Base-by-base conservation (phyloP, 1,140 invertebrate species). In the Chymomyza costata region DNA sequence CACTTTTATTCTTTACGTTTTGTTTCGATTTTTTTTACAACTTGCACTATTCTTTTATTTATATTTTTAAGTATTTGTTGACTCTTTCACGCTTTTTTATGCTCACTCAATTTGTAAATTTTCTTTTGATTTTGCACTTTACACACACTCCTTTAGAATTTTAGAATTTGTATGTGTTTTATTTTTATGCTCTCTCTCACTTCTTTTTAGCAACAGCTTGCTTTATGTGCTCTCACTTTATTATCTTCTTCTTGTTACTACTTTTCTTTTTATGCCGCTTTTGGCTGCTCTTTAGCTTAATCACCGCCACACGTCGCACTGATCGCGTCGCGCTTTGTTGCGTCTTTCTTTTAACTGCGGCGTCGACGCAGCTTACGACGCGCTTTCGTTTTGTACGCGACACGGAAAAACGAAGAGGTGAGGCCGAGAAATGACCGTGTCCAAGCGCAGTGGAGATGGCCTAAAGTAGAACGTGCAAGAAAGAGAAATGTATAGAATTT, bases 381-480 rank as follows among this genome's bases (percentile, higher is more conserved):
- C 57, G 71, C 66, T 76, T 76, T 78, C 57, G 71, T 63, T 78
- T 65, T 65, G 60, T 55, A 52, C 64, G 76, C 66, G 19, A 63
- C 32, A 38, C 38, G 16, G 19, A 30, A 17, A 39, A 45, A 28
- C 14, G 37, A 46, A 63, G 46, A 63, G n/a, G n/a, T n/a, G n/a
- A n/a, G 21, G 21, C 21, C 21, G 21, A 25, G 21, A 25, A 25
- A 5, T 25, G 8, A 25, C 21, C 21, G 21, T n/a, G n/a, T n/a
- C n/a, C n/a, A n/a, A n/a, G n/a, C n/a, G n/a, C n/a, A n/a, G n/a
- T n/a, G n/a, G n/a, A n/a, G n/a, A n/a, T n/a, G n/a, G n/a, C 70
- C 71, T 76, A 55, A 41, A 60, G 13, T 19, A 43, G 38, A 35
- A 30, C 43, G 56, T 58, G 49, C 48, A 38, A 69, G 44, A 76